phyloP scores from a whole-genome alignment of 2,797 vertebrate species.

The Ibycter americanus region DNA sequence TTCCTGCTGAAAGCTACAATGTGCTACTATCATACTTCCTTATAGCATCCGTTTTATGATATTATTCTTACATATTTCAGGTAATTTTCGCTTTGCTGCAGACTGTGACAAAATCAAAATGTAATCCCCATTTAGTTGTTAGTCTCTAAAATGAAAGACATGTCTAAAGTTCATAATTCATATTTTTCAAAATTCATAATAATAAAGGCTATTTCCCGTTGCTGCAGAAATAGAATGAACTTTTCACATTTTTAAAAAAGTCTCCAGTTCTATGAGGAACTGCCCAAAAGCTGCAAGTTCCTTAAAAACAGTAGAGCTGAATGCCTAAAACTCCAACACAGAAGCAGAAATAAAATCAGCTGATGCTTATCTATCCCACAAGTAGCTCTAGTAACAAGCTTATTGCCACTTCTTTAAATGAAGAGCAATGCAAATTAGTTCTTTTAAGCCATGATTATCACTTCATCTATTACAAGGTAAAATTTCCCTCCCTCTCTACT shows the following conservation, averaged over 20 bases:
- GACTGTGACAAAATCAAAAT: background rate
- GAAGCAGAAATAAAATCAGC: conserved; percentile 38
- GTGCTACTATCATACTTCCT: background rate
- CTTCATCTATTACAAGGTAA: background rate
- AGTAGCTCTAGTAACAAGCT: background rate
- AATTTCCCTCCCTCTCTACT: background rate
- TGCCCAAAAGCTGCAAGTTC: conserved; percentile 6
- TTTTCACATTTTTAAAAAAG: background rate
- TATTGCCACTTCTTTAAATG: conserved; percentile 17
- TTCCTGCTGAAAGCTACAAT: background rate
- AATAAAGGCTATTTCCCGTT: background rate
- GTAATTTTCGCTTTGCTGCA: background rate
- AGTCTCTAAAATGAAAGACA: background rate
- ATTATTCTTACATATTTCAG: background rate
- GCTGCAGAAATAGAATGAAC: conserved; percentile 10
- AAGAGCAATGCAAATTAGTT: background rate
- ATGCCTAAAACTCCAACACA: background rate
- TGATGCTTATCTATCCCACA: background rate
- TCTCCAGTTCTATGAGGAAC: background rate
- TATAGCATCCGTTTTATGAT: background rate
- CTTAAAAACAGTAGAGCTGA: background rate
- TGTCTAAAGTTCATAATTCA: background rate
- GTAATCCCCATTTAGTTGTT: background rate
- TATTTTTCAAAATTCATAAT: background rate
- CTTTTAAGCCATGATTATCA: background rate